phyloP scores from a whole-genome alignment of 2,797 vertebrate genomes.

The Acipenser oxyrinchus region DNA sequence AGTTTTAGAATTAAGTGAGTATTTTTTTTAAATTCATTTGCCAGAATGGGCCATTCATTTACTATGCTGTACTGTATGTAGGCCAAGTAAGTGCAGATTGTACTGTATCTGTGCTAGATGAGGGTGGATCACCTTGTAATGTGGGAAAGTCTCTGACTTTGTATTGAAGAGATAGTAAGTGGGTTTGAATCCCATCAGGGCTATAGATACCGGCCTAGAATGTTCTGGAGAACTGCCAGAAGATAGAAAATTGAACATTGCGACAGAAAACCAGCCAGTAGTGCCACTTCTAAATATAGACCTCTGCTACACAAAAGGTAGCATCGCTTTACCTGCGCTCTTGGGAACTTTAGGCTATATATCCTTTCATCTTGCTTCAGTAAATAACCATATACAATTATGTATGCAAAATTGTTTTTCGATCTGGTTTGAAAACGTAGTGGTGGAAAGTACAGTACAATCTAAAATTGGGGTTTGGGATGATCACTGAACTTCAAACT shows the following conservation, averaged over 20 bases:
- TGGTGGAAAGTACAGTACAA: too few relatives aligned
- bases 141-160: slow-evolving; percentile 37
- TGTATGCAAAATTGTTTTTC: too few relatives aligned
- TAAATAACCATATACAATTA: too few relatives aligned
- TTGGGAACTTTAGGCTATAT: background rate
- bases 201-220: slow-evolving; percentile 35
- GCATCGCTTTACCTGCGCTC: slow-evolving; percentile 24
- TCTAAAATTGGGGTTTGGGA: too few relatives aligned
- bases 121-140: slow-evolving; percentile 37
- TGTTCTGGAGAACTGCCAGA: slow-evolving; percentile 48
- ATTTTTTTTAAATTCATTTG: background rate
- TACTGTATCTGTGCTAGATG: slow-evolving; percentile 25
- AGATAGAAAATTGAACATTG: slow-evolving; percentile 46
- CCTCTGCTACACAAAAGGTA: slow-evolving; percentile 35
- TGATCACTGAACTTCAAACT: too few relatives aligned
- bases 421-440: too few relatives aligned
- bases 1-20: background rate
- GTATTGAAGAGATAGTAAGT: slow-evolving; percentile 36
- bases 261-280: slow-evolving; percentile 37
- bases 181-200: slow-evolving; percentile 32
- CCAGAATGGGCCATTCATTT: background rate
- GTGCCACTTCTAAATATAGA: slow-evolving; percentile 48
- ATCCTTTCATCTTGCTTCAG: too few relatives aligned
- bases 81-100: slow-evolving; percentile 30
- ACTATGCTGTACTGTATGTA: slow-evolving; percentile 20